phyloP scores from a whole-genome alignment of 2,797 vertebrate genomes.

The Falco cherrug region DNA sequence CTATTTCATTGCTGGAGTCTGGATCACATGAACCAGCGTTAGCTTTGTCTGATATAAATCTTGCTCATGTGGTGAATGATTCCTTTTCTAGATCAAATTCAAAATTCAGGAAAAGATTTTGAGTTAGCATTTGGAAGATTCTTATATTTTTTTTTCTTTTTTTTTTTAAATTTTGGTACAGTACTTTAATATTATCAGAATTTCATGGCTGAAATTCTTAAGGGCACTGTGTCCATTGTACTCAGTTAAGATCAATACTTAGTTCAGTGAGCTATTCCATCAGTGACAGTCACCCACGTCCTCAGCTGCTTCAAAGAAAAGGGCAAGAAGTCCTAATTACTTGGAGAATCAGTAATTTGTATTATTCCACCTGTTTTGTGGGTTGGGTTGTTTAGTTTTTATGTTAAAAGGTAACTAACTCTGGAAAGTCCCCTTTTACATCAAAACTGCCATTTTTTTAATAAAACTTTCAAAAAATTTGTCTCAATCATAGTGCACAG shows the following conservation, averaged over 20 bases:
- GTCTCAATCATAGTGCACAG: background rate
- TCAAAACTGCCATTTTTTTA: background rate
- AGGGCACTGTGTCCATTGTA: no score
- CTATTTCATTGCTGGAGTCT: background rate
- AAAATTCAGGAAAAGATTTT: background rate
- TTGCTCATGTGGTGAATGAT: background rate
- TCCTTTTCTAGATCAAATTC: background rate
- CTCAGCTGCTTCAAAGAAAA: background rate
- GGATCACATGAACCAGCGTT: background rate
- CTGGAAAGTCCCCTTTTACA: background rate
- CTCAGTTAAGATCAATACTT: background rate
- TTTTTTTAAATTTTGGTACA: background rate
- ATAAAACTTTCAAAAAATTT: background rate
- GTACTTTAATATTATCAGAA: background rate
- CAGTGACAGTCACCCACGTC: background rate
- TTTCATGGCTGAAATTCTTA: background rate
- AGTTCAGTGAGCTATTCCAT: background rate
- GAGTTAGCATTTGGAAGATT: background rate
- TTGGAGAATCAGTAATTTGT: background rate
- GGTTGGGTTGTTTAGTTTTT: accelerated
- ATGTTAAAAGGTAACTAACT: background rate
- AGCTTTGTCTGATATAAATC: background rate
- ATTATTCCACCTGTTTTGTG: background rate
- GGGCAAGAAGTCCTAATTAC: background rate
- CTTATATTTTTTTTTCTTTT: background rate